Conservation (phyloP, 2,888 invertebrate species). For the Physocephala rufipes region DNA sequence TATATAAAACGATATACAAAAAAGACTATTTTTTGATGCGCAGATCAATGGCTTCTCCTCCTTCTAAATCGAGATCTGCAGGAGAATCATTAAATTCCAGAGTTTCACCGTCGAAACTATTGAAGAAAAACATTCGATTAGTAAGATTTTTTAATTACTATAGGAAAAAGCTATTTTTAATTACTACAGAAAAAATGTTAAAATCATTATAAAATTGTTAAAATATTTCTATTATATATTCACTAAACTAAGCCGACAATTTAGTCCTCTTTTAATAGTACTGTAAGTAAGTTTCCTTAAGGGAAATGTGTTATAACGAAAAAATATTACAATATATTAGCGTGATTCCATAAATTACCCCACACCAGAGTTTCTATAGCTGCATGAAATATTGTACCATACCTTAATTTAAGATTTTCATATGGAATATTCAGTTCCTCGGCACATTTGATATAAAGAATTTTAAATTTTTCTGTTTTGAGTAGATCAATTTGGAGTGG, state of each 20-base stretch:
- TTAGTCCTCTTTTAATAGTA: too few relatives aligned
- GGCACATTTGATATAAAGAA: conserved; percentile 58
- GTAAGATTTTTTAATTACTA: background rate
- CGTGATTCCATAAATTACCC: too few relatives aligned
- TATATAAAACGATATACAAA: background rate
- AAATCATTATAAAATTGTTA: too few relatives aligned
- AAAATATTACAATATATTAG: too few relatives aligned
- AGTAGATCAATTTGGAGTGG: conserved; percentile 53
- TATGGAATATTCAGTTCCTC: conserved; percentile 55
- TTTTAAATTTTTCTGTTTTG: conserved; percentile 54
- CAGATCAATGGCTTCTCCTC: conserved; percentile 60
- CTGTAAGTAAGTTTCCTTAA: too few relatives aligned
- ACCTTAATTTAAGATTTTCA: conserved; percentile 45
- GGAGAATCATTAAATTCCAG: conserved; percentile 55
- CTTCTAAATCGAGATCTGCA: conserved; percentile 58
- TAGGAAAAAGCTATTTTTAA: too few relatives aligned
- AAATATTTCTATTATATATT: too few relatives aligned
- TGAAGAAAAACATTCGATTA: conserved; percentile 19
- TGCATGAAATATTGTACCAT: conserved; percentile 13
- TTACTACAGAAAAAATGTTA: too few relatives aligned
- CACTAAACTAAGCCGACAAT: too few relatives aligned
- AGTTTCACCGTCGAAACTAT: conserved; percentile 61
- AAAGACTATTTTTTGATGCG: conserved; percentile 42
- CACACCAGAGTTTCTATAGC: too few relatives aligned
- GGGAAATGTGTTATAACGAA: too few relatives aligned